These are phyloP conservation scores for Ameiurus melas DNA, from an alignment of 2,113 vertebrate genomes.

Conservation along the genomic window DNA sequence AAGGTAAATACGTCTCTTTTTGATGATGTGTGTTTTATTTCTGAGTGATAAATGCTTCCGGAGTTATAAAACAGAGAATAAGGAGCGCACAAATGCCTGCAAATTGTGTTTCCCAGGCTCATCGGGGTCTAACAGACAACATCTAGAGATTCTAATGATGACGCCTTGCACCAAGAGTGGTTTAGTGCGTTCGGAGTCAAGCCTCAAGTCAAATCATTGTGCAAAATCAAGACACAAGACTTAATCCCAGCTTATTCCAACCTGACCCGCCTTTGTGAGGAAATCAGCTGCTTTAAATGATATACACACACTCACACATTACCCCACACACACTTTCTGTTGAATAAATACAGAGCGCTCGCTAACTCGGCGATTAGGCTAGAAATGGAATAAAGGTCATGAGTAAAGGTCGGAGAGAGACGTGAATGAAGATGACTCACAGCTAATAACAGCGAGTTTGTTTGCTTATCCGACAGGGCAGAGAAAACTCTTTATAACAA, in stretches of 20 bases:
- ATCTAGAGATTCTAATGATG: background rate
- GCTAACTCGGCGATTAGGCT: slow-evolving; percentile 13
- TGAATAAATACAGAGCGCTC: background rate
- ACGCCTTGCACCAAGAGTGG: background rate
- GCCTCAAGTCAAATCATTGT: background rate
- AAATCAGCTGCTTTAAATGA: background rate
- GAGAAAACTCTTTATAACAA: slow-evolving; percentile 21
- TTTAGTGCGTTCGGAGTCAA: background rate
- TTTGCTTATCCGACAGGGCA: slow-evolving; percentile 8
- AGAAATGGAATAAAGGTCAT: slow-evolving; percentile 27
- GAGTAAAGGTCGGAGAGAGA: slow-evolving; percentile 10
- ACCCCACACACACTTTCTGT: background rate
- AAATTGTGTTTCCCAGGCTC: background rate
- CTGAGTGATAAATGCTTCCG: background rate
- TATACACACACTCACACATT: background rate
- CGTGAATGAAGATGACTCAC: background rate
- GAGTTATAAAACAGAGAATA: background rate
- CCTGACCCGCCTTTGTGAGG: background rate
- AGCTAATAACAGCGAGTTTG: slow-evolving; percentile 14
- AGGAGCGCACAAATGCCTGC: background rate
- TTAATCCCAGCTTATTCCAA: background rate
- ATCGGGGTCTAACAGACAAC: background rate
- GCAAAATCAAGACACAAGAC: background rate
- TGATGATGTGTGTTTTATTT: background rate
- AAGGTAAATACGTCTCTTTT: background rate